Conservation (phyloP, 1,140 invertebrate species). For the Drosophila sproati region DNA sequence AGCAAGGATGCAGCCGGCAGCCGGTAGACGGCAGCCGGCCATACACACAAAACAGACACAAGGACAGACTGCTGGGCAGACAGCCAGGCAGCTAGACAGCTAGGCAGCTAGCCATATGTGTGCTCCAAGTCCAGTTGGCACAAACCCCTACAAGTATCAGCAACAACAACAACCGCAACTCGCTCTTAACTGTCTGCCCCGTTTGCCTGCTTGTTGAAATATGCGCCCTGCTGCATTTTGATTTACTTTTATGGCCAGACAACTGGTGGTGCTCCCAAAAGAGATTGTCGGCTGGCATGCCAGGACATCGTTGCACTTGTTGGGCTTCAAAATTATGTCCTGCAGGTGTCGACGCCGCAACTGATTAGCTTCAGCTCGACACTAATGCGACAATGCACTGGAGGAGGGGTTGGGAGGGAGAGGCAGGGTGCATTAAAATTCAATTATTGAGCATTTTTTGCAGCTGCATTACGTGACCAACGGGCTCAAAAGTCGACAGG, state of each 20-base stretch:
- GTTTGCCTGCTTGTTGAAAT: conserved; percentile 48
- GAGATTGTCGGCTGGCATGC: neutral
- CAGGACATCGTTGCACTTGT: conserved; percentile 58
- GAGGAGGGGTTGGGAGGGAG: conserved; percentile 5
- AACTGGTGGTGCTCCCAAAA: conserved; percentile 22
- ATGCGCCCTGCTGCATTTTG: conserved; percentile 74
- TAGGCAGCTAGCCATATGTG: conserved; percentile 33
- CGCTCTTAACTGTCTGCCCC: conserved; percentile 38
- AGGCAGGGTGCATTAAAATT: conserved; percentile 71
- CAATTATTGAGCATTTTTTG: conserved; percentile 69
- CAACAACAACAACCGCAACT: neutral
- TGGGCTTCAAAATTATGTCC: conserved; percentile 72
- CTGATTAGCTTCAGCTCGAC: conserved; percentile 71
- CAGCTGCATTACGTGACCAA: conserved; percentile 66
- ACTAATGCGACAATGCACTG: conserved; percentile 66
- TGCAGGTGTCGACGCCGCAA: conserved; percentile 74
- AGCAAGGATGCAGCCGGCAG: conserved; percentile 10
- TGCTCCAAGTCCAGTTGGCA: conserved; percentile 27
- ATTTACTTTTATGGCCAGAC: conserved; percentile 81
- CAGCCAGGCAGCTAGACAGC: conserved; percentile 16
- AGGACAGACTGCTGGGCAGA: conserved; percentile 28
- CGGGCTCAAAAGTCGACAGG: conserved; percentile 54
- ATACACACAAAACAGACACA: conserved; percentile 4
- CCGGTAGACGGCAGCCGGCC: neutral
- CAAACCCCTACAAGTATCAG: conserved; percentile 7